Base-by-base conservation (phyloP, 2,797 vertebrate genomes). In the Scomberomorus guttatus region DNA sequence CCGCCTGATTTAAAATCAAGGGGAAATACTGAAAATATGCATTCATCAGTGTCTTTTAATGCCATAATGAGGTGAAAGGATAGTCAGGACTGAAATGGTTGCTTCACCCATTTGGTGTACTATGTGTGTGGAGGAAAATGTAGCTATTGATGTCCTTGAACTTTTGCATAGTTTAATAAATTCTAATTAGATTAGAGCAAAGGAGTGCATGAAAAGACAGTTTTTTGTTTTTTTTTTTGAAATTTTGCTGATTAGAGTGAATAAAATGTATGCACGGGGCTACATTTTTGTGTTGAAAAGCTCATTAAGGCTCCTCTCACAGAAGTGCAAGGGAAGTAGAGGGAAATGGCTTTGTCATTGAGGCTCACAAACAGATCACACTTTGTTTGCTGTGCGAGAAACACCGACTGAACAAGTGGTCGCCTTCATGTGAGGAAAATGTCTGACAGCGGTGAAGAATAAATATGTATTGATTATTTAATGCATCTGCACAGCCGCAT, bases 181-280 rank as follows among this genome's bases (percentile, higher is more conserved):
- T 92, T 91, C 83, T 92, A 93, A 95, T 94, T 94, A 91, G 86
- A 89, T 91, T 90, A 92, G 81, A 88, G 75, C 54, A 73, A 77
- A 81, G 80, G 56, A 86, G 82, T 79, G 80, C 87, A 81, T 80
- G 82, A 92, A 85, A 79, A 91, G 86, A 90, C 75, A 83, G 81
- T 44, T 74, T 88, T 82, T 85, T 81, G 81, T 79, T 13, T 4
- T 85, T 93, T 88, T 91, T 89, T 82, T 85, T 80, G 82, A 80
- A 34, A 42, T 86, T 93, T 90, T 85, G 89, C 89, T 91, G 92
- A 94, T 94, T 93, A 93, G 79, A 82, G 80, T 79, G 75, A 86
- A 84, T 75, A 82, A 85, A 91, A 87, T 78, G 84, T 82, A 90
- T 89, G 79, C 88, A 85, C 44, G 52, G 69, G 58, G 72, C 60